Evolutionary conservation across 2,113 vertebrate species (phyloP), one percentile per base, ranked within the genome.

Genomic region (Asarcornis scutulata): DNA sequence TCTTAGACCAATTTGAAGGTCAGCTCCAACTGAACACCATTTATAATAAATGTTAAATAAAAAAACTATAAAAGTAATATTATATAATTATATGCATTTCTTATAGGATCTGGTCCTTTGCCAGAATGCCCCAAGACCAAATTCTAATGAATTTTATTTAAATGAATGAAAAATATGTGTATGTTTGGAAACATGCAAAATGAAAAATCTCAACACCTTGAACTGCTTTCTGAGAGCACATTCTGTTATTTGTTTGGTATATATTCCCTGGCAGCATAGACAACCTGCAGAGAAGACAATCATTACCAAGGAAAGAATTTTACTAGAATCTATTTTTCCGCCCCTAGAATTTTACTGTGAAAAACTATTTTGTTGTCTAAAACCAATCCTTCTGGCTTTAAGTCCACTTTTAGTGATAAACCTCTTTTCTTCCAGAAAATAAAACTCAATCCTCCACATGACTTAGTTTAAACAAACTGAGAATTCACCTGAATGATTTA

Each of bases 401-500:
- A 89, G n/a, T 32, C 34, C 52, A 40, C 52, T 88, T 78, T 48
- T 81, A 77, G 18, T 64, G 72, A 93, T 56, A 55, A 89, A 60
- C 9, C 23, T 6, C 14, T 67, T 86, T 86, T 77, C 27, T 58
- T 42, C 21, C 62, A 78, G 38, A 87, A 88, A 94, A 89, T 12
- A 68, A 78, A 89, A 55, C 40, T 38, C 60, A 76, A 9, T 66
- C 66, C 58, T 67, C 26, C 44, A n/a, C 14, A n/a, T 38, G 55
- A 86, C 83, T 95, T 60, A 42, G 36, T 71, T 91, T 83, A 86
- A 93, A 89, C 27, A 17, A 91, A 90, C 59, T 38, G 67, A 84
- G 52, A 92, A 86, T 95, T 86, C 59, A 88, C 44, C 40, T 1
- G 3, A 78, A 78, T 82, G 82, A 96, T 96, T 96, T 95, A 96